Percentiles rank a stretch among this genome's conserved stretches.
phyloP scores from a whole-genome alignment of 2,797 vertebrate genomes.

The Pristis pectinata region DNA sequence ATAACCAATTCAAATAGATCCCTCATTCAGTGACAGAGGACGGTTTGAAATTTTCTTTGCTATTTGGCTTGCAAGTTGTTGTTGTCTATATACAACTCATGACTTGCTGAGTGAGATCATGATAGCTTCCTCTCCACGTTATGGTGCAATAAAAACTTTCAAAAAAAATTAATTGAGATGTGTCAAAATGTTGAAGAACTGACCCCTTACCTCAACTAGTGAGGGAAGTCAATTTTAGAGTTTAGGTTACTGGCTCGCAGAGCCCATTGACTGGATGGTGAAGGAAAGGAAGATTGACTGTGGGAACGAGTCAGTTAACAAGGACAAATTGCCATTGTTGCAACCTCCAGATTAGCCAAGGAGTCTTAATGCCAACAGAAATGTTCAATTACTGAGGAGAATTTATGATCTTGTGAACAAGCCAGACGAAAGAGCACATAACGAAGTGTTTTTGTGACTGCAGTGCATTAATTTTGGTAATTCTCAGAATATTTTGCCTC shows the following conservation, averaged over 20 bases:
- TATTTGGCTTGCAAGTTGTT: background rate
- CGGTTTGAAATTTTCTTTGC: background rate
- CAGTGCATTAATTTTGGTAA: background rate
- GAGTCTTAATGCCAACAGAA: background rate
- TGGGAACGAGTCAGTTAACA: background rate
- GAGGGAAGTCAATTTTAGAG: background rate
- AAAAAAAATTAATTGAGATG: background rate
- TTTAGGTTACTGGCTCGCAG: background rate
- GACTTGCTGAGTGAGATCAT: background rate
- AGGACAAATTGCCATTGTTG: background rate
- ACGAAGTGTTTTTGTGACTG: background rate
- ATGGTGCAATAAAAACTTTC: background rate
- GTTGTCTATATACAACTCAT: background rate
- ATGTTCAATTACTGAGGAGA: background rate
- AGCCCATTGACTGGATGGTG: background rate
- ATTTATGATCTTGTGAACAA: background rate
- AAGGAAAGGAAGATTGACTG: background rate
- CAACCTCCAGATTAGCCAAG: background rate
- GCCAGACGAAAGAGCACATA: background rate
- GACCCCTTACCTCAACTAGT: background rate
- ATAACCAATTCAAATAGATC: background rate
- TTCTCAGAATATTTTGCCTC: background rate
- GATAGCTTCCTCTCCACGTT: background rate
- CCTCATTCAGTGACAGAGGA: background rate
- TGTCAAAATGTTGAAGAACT: background rate